These are phyloP conservation scores for Ichneumoninae sp. DNA, from an alignment of 2,888 invertebrate genomes.

Conservation along the genomic window DNA sequence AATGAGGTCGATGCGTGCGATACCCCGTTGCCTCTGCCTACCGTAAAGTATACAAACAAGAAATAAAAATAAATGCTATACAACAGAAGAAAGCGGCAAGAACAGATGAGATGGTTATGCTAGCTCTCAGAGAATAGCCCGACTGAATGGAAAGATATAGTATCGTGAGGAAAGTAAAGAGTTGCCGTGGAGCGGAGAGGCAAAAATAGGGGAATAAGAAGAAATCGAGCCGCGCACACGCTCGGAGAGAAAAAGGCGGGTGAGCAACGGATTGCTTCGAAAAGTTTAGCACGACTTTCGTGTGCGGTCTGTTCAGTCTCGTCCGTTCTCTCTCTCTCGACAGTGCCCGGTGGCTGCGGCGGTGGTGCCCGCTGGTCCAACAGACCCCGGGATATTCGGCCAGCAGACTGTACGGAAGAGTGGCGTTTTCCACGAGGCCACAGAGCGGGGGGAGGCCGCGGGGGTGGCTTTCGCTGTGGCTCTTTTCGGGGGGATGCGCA, in stretches of 20 bases:
- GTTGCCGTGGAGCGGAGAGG: slow-evolving; percentile 42
- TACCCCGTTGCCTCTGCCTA: neutral
- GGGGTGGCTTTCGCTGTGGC: slow-evolving; percentile 60
- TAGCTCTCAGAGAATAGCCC: slow-evolving; percentile 46
- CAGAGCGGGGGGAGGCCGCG: neutral
- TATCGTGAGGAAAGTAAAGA: slow-evolving; percentile 57
- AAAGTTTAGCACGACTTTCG: slow-evolving; percentile 68
- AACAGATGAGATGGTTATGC: slow-evolving; percentile 62
- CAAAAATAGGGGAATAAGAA: slow-evolving; percentile 35
- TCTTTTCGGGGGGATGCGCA: slow-evolving; percentile 74
- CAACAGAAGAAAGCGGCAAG: slow-evolving; percentile 44
- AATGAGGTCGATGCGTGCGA: neutral
- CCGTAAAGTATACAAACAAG: slow-evolving; percentile 1
- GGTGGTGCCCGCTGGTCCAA: slow-evolving; percentile 52
- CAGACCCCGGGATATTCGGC: slow-evolving; percentile 35
- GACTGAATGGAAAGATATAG: slow-evolving; percentile 63
- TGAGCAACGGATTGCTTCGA: slow-evolving; percentile 63
- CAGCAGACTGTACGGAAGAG: slow-evolving; percentile 37
- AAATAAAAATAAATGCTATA: slow-evolving; percentile 24
- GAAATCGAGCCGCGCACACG: slow-evolving; percentile 48
- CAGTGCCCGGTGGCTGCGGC: slow-evolving; percentile 28
- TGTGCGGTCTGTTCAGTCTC: slow-evolving; percentile 55
- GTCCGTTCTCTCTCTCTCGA: slow-evolving; percentile 11
- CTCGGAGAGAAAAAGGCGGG: slow-evolving; percentile 17
- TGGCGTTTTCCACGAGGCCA: slow-evolving; percentile 54